Evolutionary conservation across 2,888 invertebrate species (phyloP), one percentile per base, ranked within the genome.

Genomic region (Branchellion lobata): DNA sequence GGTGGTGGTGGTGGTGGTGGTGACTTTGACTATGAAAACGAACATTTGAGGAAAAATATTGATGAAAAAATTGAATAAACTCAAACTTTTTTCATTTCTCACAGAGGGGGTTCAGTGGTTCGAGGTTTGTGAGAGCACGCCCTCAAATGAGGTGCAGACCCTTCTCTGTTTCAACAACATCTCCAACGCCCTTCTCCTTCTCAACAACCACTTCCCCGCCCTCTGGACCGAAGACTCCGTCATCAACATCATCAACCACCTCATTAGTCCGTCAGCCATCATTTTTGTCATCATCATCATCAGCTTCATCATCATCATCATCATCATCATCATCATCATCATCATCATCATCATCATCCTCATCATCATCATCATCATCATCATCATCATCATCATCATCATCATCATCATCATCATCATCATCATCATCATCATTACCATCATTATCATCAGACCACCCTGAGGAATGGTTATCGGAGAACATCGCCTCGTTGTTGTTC

Each of bases 381-480:
- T 86, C 82, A 85, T 87, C 87, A 84, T 82, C n/a, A 24, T n/a
- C 76, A 76, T 24, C 76, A 76, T n/a, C 24, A 57, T n/a, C 24
- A 24, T 5, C 24, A n/a, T 5, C n/a, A 24, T 5, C 61, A 57
- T n/a, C 24, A 57, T 33, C n/a, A 57, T n/a, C n/a, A 57, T 5
- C 24, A 57, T n/a, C 24, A n/a, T 5, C 21, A 77, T 57, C 29
- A 47, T 33, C 18, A 65, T 5, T 27, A 51, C 27, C 34, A 21
- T 18, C 31, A 69, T 5, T 11, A 27, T 33, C 36, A 29, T 1
- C 74, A 86, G 86, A 84, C 83, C 83, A 83, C 18, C 86, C 87
- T 34, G 86, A 87, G 78, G 86, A 86, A 81, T 87, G 87, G 87
- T 80, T 86, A 57, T 84, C 86, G 71, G 87, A 87, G 81, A 87